A percentile compares a stretch with the other conserved stretches of the same genome.
Evolutionary conservation across 2,888 invertebrate species (phyloP).

Genomic region (Mesochorus sp.): DNA sequence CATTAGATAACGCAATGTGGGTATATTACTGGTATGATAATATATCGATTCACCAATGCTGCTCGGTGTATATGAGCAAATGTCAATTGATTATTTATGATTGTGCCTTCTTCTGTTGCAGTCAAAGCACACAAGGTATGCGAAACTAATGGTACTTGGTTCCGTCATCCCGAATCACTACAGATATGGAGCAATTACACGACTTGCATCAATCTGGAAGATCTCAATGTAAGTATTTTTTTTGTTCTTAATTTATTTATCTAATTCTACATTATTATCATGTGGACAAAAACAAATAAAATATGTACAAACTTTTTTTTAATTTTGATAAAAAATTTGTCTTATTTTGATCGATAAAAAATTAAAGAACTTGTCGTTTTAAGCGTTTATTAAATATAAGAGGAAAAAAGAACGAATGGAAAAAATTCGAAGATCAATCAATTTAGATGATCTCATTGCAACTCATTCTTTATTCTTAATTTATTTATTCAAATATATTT

Average conservation of each 20-base stretch:
- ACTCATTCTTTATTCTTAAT: too few relatives aligned
- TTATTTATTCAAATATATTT: too few relatives aligned
- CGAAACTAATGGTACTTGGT: conserved; percentile 91
- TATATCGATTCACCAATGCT: background rate
- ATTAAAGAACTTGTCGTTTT: too few relatives aligned
- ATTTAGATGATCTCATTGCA: background rate
- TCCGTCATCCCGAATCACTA: conserved; percentile 89
- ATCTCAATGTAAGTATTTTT: conserved; percentile 85
- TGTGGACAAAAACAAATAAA: too few relatives aligned
- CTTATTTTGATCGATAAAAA: too few relatives aligned
- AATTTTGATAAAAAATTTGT: too few relatives aligned
- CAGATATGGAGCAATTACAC: conserved; percentile 96
- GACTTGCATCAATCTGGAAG: conserved; percentile 90
- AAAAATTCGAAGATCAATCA: background rate
- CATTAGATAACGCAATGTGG: background rate
- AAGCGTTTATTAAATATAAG: too few relatives aligned
- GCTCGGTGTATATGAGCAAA: background rate
- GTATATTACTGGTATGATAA: too few relatives aligned
- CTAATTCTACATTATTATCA: too few relatives aligned
- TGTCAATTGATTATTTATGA: background rate
- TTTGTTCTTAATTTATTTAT: background rate
- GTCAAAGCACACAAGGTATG: conserved; percentile 93
- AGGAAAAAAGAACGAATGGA: too few relatives aligned
- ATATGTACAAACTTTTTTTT: too few relatives aligned
- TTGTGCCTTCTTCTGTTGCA: too few relatives aligned